phyloP scores from a whole-genome alignment of 2,797 vertebrate species.

The Luscinia luscinia region DNA sequence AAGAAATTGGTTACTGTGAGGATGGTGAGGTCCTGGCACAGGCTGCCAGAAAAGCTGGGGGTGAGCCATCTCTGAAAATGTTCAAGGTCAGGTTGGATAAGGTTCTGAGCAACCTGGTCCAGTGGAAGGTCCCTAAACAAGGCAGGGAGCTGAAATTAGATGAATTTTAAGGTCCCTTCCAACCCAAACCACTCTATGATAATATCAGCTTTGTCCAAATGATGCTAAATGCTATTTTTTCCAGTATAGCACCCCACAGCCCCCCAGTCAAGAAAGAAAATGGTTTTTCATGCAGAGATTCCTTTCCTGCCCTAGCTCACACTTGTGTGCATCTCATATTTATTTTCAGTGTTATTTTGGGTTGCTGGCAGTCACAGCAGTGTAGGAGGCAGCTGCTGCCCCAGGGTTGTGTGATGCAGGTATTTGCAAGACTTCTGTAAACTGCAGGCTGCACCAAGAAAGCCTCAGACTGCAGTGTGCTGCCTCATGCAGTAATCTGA shows the following conservation, averaged over 20 bases:
- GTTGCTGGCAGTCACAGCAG: not conserved
- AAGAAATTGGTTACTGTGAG: not conserved
- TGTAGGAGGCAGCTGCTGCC: not conserved
- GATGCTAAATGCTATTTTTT: slow-evolving; percentile 23
- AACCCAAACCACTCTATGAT: not conserved
- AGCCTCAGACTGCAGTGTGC: not conserved
- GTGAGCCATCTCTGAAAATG: not conserved
- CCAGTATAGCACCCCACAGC: not conserved
- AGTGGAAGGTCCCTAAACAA: not conserved
- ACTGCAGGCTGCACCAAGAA: not conserved
- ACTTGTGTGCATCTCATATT: not conserved
- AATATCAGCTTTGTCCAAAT: slow-evolving; percentile 30
- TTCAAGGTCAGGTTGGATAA: not conserved
- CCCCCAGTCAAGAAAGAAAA: not conserved
- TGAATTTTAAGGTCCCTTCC: not conserved
- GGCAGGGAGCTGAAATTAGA: not conserved
- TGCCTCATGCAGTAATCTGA: not conserved
- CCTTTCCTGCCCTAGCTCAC: not conserved
- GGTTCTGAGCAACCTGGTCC: not conserved
- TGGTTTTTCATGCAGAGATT: not conserved
- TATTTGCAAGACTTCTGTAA: slow-evolving; percentile 2
- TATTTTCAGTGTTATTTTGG: not conserved
- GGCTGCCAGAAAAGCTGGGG: not conserved
- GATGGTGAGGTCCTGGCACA: not conserved
- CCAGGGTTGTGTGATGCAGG: not conserved